Conservation (phyloP, 2,113 vertebrate species). For the Diglossa brunneiventris region DNA sequence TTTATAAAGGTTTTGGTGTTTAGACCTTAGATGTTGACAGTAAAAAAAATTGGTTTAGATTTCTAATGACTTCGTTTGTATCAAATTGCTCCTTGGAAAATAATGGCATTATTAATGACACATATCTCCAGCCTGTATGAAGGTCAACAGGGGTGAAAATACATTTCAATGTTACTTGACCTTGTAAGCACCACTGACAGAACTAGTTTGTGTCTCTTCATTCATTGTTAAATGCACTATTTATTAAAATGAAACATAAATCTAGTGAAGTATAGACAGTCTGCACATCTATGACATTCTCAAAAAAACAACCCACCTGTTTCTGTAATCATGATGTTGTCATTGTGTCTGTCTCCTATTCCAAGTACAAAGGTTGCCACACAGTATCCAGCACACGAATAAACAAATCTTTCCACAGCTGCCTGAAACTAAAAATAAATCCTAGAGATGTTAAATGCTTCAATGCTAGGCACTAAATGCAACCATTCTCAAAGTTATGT, state of each 20-base stretch:
- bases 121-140: not conserved
- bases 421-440: constrained; percentile 84
- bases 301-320: constrained; percentile 78
- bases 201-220: not conserved
- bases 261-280: not conserved
- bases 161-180: not conserved
- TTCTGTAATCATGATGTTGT: constrained; percentile 99
- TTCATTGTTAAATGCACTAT: not conserved
- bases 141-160: not conserved
- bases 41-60: not conserved
- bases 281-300: not conserved
- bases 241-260: not conserved
- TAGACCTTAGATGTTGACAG: not conserved
- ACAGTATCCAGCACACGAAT: constrained; percentile 95
- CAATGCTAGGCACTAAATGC: not conserved
- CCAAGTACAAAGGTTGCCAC: constrained; percentile 98
- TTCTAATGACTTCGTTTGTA: not conserved
- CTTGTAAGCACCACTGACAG: not conserved
- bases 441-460: not conserved
- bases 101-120: not conserved
- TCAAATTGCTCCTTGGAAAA: not conserved
- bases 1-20: not conserved
- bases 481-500: not conserved
- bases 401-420: constrained; percentile 93
- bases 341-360: constrained; percentile 98